A percentile compares a stretch with the other conserved stretches of the same genome.
These are phyloP conservation scores for Andrena trimmerana DNA, from an alignment of 2,888 invertebrate species.

Conservation along the genomic window DNA sequence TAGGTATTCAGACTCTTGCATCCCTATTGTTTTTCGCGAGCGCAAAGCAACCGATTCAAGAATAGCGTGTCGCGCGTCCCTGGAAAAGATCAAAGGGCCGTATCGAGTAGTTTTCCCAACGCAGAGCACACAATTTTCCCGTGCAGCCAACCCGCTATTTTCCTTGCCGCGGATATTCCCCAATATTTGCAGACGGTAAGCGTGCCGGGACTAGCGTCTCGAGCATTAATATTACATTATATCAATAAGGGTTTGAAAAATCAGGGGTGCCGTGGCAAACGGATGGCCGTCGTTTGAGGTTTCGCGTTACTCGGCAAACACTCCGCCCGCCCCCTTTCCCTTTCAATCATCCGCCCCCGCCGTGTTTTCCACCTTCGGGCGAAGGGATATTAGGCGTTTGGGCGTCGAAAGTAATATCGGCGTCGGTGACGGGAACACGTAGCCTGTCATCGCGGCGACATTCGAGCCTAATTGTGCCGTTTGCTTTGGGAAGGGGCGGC, in stretches of 20 bases:
- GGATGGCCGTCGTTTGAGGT: slow-evolving; percentile 75
- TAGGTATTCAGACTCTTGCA: neutral
- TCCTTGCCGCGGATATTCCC: slow-evolving; percentile 65
- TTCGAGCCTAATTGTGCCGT: slow-evolving; percentile 50
- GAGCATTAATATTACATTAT: slow-evolving; percentile 76
- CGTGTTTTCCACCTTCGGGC: slow-evolving; percentile 73
- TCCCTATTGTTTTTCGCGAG: neutral
- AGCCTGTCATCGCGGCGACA: slow-evolving; percentile 33
- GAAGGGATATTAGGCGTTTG: slow-evolving; percentile 68
- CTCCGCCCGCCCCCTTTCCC: slow-evolving; percentile 67
- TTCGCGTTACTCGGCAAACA: slow-evolving; percentile 84
- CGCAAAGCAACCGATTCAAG: neutral
- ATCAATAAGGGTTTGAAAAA: slow-evolving; percentile 76
- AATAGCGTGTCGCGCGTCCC: too few relatives aligned
- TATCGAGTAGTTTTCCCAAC: slow-evolving; percentile 13
- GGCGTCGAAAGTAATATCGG: slow-evolving; percentile 63
- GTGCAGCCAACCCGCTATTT: slow-evolving; percentile 22
- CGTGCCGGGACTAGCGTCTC: slow-evolving; percentile 72
- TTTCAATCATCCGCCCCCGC: slow-evolving; percentile 64
- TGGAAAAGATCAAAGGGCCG: slow-evolving; percentile 7
- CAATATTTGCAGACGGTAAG: slow-evolving; percentile 71
- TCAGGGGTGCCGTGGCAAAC: slow-evolving; percentile 77
- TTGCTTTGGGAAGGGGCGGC: neutral
- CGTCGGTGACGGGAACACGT: slow-evolving; percentile 47
- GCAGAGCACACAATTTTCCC: slow-evolving; percentile 23